Conservation (phyloP, 1,140 invertebrate species). For the Venturia canescens region DNA sequence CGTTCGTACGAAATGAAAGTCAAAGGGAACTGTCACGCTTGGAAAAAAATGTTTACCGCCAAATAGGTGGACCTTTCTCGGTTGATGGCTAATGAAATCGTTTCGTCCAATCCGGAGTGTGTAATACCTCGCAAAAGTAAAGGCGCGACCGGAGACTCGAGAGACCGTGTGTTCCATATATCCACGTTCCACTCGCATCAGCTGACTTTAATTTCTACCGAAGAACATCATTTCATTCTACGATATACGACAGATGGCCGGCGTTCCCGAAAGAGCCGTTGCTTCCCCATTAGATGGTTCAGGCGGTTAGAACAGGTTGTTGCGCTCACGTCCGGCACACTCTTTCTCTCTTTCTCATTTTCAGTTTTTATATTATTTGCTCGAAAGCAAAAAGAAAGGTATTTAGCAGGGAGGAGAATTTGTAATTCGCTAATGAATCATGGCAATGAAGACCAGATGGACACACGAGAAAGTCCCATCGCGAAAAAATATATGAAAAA, state of each 20-base stretch:
- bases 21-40: not conserved
- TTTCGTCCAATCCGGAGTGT: slow-evolving; percentile 35
- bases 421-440: slow-evolving; percentile 33
- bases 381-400: slow-evolving; percentile 13
- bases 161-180: slow-evolving; percentile 25
- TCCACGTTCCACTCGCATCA: slow-evolving; percentile 58
- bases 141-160: slow-evolving; percentile 53
- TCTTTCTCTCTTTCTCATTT: not conserved
- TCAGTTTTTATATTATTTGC: slow-evolving; percentile 25
- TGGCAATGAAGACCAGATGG: not conserved
- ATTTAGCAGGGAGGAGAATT: slow-evolving; percentile 37
- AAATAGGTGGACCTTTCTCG: not conserved
- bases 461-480: slow-evolving; percentile 49
- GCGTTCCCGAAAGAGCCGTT: slow-evolving; percentile 74
- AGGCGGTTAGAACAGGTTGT: slow-evolving; percentile 74
- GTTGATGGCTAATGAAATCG: slow-evolving; percentile 27
- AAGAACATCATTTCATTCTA: slow-evolving; percentile 68
- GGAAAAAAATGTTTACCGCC: not conserved
- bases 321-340: slow-evolving; percentile 55
- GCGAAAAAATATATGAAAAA: not conserved
- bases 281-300: slow-evolving; percentile 73
- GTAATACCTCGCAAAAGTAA: slow-evolving; percentile 59
- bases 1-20: not conserved
- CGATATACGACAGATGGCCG: slow-evolving; percentile 72
- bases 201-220: slow-evolving; percentile 75